A percentile compares a stretch with the other conserved stretches of the same genome.
phyloP scores from a whole-genome alignment of 1,140 invertebrate species.

The Ditylenchus dipsaci region DNA sequence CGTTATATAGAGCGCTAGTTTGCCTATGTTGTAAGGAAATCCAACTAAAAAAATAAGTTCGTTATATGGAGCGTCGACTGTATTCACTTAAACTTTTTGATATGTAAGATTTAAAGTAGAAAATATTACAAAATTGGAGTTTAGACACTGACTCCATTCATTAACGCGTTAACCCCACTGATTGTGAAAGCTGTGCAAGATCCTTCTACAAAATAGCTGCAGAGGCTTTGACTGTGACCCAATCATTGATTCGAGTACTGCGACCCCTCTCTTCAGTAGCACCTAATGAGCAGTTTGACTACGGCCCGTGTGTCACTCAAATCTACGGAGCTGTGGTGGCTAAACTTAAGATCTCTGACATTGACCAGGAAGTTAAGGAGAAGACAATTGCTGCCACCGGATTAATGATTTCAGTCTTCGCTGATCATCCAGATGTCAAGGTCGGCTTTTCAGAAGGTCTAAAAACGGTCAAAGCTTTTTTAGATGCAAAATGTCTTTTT shows the following conservation, averaged over 20 bases:
- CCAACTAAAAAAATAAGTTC: no score
- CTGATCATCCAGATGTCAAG: constrained; percentile 21
- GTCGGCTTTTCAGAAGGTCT: constrained; percentile 5
- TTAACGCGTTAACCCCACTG: constrained; percentile 74
- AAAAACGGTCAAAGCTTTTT: no score
- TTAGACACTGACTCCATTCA: constrained; percentile 71
- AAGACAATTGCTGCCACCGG: constrained; percentile 38
- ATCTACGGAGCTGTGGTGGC: constrained; percentile 34
- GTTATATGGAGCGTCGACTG: no score
- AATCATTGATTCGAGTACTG: constrained; percentile 88
- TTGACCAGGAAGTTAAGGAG: constrained; percentile 62
- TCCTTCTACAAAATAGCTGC: constrained; percentile 96
- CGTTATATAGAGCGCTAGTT: no score
- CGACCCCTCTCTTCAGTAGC: not conserved
- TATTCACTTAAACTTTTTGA: no score
- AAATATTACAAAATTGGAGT: no score
- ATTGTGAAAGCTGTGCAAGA: constrained; percentile 65
- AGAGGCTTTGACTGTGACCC: constrained; percentile 83
- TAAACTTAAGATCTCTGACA: constrained; percentile 62
- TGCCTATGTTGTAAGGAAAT: no score
- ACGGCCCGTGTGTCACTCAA: constrained; percentile 6
- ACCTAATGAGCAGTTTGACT: not conserved
- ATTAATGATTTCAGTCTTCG: constrained; percentile 37
- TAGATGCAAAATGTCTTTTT: no score
- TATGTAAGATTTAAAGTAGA: no score